These are phyloP conservation scores for Cervus canadensis DNA, from an alignment of 2,113 vertebrate genomes.

Conservation along the genomic window DNA sequence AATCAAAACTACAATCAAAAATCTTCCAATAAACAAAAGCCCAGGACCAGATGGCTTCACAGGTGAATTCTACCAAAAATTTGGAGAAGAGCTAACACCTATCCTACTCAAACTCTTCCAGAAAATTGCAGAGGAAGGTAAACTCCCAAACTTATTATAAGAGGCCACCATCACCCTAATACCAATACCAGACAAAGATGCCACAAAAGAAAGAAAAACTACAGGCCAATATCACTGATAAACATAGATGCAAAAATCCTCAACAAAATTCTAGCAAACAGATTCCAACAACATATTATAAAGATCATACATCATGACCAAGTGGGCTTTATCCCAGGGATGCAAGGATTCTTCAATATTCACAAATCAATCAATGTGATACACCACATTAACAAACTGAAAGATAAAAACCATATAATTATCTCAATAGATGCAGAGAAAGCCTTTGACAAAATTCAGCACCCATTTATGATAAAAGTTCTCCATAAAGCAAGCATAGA, in stretches of 20 bases:
- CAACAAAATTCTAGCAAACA: background rate
- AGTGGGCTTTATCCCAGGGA: background rate
- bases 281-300: background rate
- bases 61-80: background rate
- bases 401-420: background rate
- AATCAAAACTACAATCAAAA: background rate
- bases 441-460: background rate
- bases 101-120: background rate
- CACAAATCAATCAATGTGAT: background rate
- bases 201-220: background rate
- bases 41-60: background rate
- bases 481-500: background rate
- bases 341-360: background rate
- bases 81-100: background rate
- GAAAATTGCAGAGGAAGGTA: background rate
- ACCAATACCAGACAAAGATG: background rate
- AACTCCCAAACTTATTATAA: background rate
- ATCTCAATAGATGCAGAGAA: background rate
- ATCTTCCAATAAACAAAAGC: background rate
- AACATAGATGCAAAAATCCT: background rate
- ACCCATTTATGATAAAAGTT: background rate
- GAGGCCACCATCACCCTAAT: background rate
- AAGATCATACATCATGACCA: background rate
- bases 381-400: background rate
- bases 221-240: background rate